Evolutionary conservation across 2,113 vertebrate species (phyloP), one percentile per base, ranked within the genome.

Genomic region (Accipiter virgatus): DNA sequence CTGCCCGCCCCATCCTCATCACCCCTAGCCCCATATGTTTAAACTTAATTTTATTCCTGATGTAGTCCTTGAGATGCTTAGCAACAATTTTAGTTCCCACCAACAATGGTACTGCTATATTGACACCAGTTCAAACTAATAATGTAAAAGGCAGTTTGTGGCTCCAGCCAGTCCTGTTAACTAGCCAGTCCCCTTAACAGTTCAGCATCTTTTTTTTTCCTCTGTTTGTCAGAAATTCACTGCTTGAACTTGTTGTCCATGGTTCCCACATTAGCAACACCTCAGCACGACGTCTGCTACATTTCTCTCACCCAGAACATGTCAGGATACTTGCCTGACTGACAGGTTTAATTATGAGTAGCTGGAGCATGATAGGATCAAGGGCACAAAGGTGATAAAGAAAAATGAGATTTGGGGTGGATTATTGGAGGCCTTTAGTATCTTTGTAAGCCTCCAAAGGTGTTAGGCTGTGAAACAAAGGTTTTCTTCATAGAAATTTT

Each of bases 321-420:
- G 61, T 68, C 70, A 95, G 72, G 63, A 50, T 68, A 86, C 68
- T 91, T 67, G 17, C 36, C 62, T 95, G 93, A 92, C 38, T 83
- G 91, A 80, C 82, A 85, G 61, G 19, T 94, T 96, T 97, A 95
- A 96, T 97, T 96, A 95, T 15, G 36, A 95, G 36, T 45, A 92
- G 88, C 66, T 85, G 78, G 19, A 93, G 45, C 47, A 34, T 52
- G 59, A 67, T 84, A 73, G 45, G 32, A 88, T 88, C 40, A 78
- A 74, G 43, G 43, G 38, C 62, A 93, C 45, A 82, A 87, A 93
- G 63, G 73, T 86, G 92, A 89, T 34, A 82, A 90, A 92, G 25
- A 87, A 25, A 93, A 93, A 91, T 92, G 59, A 96, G 53, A 63
- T 74, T 63, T 75, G 52, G 16, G 9, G 26, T 70, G 65, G 61